Evolutionary conservation across 2,797 vertebrate genomes (phyloP).

Genomic region (Sebastes minor): DNA sequence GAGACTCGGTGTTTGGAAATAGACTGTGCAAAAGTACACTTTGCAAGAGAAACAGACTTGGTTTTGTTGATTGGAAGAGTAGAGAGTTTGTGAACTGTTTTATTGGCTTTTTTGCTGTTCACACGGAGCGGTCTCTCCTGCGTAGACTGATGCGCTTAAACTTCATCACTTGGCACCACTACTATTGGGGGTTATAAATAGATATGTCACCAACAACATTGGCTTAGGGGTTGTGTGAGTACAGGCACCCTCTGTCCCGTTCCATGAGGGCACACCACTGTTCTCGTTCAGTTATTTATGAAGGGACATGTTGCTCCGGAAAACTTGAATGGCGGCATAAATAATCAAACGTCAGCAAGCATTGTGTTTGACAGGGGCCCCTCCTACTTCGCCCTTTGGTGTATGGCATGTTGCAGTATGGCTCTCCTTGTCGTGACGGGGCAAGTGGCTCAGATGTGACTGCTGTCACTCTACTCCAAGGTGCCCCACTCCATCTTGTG

Average conservation of each 20-base stretch:
- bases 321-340: constrained; percentile 58
- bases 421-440: constrained; percentile 15
- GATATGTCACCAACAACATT: constrained; percentile 56
- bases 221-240: constrained; percentile 51
- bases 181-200: constrained; percentile 61
- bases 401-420: constrained; percentile 12
- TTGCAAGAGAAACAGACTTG: constrained; percentile 72
- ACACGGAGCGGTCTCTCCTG: constrained; percentile 36
- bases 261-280: constrained; percentile 40
- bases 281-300: constrained; percentile 60
- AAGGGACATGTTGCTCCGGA: constrained; percentile 46
- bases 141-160: constrained; percentile 38
- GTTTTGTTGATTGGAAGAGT: constrained; percentile 79
- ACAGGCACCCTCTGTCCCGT: constrained; percentile 57
- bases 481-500: constrained; percentile 40
- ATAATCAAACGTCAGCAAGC: constrained; percentile 47
- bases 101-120: constrained; percentile 64
- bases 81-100: constrained; percentile 74
- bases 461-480: constrained; percentile 47
- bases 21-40: constrained; percentile 80
- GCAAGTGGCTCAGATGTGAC: constrained; percentile 40
- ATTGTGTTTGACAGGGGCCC: constrained; percentile 54
- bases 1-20: constrained; percentile 75
- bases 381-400: constrained; percentile 5
- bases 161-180: constrained; percentile 57